A percentile compares a stretch with the other conserved stretches of the same genome.
These are phyloP conservation scores for Hydroisotoma schaefferi DNA, from an alignment of 2,888 invertebrate species.

Conservation along the genomic window DNA sequence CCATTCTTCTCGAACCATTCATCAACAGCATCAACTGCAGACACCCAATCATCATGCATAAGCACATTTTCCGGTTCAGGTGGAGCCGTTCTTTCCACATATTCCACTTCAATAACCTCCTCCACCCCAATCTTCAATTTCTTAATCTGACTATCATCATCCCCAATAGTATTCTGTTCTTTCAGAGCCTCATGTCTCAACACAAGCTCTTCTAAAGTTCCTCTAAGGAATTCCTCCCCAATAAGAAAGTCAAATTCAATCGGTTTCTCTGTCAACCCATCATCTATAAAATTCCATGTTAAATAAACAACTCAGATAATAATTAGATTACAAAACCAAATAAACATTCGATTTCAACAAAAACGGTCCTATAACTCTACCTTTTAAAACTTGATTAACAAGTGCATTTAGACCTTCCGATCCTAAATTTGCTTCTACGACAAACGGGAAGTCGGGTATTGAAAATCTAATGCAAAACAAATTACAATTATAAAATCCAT, in stretches of 20 bases:
- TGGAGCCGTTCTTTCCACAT: slow-evolving; percentile 82
- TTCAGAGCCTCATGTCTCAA: slow-evolving; percentile 68
- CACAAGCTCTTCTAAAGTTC: slow-evolving; percentile 61
- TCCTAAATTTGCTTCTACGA: slow-evolving; percentile 70
- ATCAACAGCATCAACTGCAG: slow-evolving; percentile 68
- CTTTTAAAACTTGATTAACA: slow-evolving; percentile 72
- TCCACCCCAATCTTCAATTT: slow-evolving; percentile 65
- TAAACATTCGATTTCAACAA: background rate
- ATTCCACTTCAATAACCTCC: slow-evolving; percentile 82
- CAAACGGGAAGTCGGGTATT: slow-evolving; percentile 77
- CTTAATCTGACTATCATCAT: slow-evolving; percentile 8
- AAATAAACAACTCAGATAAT: background rate
- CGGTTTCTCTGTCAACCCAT: slow-evolving; percentile 35
- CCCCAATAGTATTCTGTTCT: slow-evolving; percentile 47
- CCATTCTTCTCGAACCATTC: slow-evolving; percentile 66
- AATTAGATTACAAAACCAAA: background rate
- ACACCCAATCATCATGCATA: slow-evolving; percentile 98
- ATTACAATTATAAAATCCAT: slow-evolving; percentile 4
- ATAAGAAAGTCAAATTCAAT: slow-evolving; percentile 83
- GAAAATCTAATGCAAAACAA: slow-evolving; percentile 66
- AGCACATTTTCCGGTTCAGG: slow-evolving; percentile 90
- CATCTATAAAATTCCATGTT: no score
- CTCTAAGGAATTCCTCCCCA: slow-evolving; percentile 73
- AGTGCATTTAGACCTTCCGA: slow-evolving; percentile 69
- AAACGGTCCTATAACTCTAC: slow-evolving; percentile 49